These are phyloP conservation scores for Ifrita kowaldi DNA, from an alignment of 2,113 vertebrate genomes.

Conservation along the genomic window DNA sequence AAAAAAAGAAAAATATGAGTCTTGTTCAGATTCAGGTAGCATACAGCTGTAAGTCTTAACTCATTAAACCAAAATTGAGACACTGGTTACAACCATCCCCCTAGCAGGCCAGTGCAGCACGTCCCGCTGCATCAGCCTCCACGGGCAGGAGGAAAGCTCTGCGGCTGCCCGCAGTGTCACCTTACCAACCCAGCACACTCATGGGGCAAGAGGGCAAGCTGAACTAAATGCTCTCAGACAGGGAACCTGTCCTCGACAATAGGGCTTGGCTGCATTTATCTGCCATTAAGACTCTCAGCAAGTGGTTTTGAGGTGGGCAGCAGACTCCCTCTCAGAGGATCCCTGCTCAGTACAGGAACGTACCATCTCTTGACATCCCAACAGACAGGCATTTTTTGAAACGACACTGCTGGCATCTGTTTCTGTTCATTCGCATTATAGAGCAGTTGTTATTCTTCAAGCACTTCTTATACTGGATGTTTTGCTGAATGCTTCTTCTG, in stretches of 20 bases:
- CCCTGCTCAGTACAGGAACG: constrained; percentile 40
- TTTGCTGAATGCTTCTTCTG: constrained; percentile 97
- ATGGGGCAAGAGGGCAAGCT: background rate
- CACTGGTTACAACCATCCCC: background rate
- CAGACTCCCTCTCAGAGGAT: background rate
- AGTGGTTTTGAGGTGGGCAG: background rate
- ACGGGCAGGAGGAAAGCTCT: background rate
- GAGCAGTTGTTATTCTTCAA: constrained; percentile 97
- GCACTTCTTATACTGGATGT: constrained; percentile 99
- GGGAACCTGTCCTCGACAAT: background rate
- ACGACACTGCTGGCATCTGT: constrained; percentile 97
- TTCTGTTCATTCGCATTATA: constrained; percentile 95
- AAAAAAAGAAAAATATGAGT: background rate
- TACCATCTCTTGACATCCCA: constrained; percentile 97
- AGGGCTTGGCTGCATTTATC: background rate
- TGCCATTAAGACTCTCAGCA: background rate
- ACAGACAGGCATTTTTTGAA: constrained; percentile 97
- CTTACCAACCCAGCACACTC: background rate
- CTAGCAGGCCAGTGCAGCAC: background rate
- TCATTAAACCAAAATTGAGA: background rate
- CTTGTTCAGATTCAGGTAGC: background rate
- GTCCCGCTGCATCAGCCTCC: background rate
- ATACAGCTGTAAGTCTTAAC: background rate
- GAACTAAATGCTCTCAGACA: background rate
- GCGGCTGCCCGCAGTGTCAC: fast-evolving